Base-by-base conservation (phyloP, 1,140 invertebrate genomes). In the Arctopsyche grandis region DNA sequence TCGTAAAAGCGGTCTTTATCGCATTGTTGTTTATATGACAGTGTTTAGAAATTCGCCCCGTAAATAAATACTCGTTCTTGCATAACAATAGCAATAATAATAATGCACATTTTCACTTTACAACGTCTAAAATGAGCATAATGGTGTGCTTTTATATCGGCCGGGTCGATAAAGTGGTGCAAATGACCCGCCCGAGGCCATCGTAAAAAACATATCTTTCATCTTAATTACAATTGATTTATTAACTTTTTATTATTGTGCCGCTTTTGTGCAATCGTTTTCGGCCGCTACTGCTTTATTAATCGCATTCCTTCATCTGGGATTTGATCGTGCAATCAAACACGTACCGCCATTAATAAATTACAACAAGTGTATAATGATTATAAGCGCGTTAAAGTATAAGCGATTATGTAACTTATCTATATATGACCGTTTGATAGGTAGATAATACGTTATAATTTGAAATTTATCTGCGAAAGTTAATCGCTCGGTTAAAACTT, bases 211-310 rank as follows among this genome's bases (percentile, higher is more conserved):
- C 24, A 24, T 46, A 71, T 71, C 38, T 71, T 19, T 16, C 44
- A 46, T 44, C 69, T 46, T 46, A 48, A 71, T 71, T 71, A 71
- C 44, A 46, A 71, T 71, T 71, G 38, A 71, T 71, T 71, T 71
- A 71, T 71, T 71, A 71, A 22, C 22, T 66, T 66, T 66, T 66
- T 66, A 66, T 66, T 26, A 14, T 14, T 19, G 24, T 26, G 9
- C 24, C 21, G 63, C 21, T 66, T 66, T 66, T 22, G 9, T 12
- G 63, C 21, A 66, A 66, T 66, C 14, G 14, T 22, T 66, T 66
- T 22, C 7, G 7, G 29, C 7, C 29, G 29, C 29, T 52, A 14
- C 48, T 52, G 16, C 16, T 16, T 16, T 14, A 52, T 16, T 52
- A 38, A 52, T 52, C 48, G 48, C 48, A 12, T 52, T 5, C 48